Conservation (phyloP, 2,113 vertebrate genomes). For the Pandion haliaetus region DNA sequence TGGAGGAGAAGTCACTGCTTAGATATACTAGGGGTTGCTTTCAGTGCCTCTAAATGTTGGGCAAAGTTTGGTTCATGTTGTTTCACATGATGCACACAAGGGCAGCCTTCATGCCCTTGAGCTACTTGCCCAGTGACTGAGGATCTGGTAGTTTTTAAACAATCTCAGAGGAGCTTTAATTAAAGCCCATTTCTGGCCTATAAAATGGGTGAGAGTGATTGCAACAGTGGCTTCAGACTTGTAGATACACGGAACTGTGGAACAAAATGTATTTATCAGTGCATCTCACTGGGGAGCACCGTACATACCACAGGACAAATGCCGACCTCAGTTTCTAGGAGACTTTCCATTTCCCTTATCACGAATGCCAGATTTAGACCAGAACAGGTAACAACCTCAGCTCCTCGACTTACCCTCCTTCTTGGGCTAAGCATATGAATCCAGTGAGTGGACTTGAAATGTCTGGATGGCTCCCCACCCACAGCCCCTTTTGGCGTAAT, state of each 20-base stretch:
- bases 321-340: not conserved
- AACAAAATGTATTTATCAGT: not conserved
- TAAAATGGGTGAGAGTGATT: not conserved
- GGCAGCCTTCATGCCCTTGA: not conserved
- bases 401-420: not conserved
- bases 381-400: not conserved
- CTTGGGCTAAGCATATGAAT: not conserved
- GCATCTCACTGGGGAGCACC: not conserved
- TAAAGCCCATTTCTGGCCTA: not conserved
- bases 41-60: not conserved
- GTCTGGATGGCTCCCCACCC: not conserved
- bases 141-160: not conserved
- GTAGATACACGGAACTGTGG: not conserved
- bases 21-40: not conserved
- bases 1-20: not conserved
- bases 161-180: not conserved
- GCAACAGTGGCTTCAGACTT: not conserved
- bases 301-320: not conserved
- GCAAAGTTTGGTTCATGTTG: not conserved
- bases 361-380: not conserved
- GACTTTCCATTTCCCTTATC: not conserved
- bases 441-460: not conserved
- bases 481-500: not conserved
- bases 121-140: not conserved
- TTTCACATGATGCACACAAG: not conserved